Conservation (phyloP, 1,140 invertebrate genomes). For the Microvelia longipes region DNA sequence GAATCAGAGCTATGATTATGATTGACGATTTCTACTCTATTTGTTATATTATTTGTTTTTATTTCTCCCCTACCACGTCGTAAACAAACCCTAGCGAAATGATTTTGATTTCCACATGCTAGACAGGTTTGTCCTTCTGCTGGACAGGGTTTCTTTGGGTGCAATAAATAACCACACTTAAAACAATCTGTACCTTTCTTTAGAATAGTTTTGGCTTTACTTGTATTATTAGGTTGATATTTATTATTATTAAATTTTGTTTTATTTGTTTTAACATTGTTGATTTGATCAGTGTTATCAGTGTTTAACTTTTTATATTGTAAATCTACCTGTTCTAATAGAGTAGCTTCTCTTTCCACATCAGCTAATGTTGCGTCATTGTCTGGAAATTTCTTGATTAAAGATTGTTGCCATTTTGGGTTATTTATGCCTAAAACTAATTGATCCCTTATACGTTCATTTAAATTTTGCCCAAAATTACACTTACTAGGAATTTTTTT, state of each 20-base stretch:
- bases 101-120: background rate
- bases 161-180: background rate
- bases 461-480: background rate
- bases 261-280: background rate
- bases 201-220: background rate
- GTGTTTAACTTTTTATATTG: background rate
- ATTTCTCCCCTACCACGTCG: background rate
- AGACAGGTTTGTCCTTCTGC: background rate
- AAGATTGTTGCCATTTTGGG: slow-evolving; percentile 26
- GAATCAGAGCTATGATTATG: background rate
- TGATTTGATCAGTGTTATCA: background rate
- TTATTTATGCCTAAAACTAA: slow-evolving; percentile 10
- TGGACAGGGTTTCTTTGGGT: background rate
- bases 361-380: background rate
- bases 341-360: background rate
- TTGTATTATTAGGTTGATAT: background rate
- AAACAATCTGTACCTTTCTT: background rate
- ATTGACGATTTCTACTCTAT: background rate
- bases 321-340: background rate
- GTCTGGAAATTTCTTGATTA: background rate
- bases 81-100: background rate
- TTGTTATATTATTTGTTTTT: background rate
- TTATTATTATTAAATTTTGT: background rate
- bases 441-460: background rate
- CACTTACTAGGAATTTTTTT: background rate